phyloP scores from a whole-genome alignment of 2,113 vertebrate species.

The Rhabdornis inornatus region DNA sequence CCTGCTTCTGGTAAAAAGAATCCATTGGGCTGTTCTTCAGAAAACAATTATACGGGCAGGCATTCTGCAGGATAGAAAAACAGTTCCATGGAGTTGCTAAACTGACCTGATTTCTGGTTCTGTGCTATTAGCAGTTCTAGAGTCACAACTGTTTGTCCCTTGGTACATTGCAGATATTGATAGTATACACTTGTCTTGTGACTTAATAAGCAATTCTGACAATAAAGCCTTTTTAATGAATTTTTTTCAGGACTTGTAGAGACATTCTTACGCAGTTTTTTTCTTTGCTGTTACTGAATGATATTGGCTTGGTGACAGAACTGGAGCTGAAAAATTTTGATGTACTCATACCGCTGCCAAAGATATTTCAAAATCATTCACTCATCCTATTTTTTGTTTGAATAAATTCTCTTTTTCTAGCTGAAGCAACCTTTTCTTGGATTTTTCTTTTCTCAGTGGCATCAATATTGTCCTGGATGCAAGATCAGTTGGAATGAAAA shows the following conservation, averaged over 20 bases:
- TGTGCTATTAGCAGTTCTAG: neutral
- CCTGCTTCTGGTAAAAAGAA: neutral
- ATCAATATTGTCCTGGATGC: slow-evolving; percentile 84
- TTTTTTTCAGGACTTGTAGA: neutral
- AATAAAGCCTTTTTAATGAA: neutral
- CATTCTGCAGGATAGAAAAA: neutral
- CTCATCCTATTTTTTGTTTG: neutral
- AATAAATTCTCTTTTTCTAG: neutral
- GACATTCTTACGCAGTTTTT: neutral
- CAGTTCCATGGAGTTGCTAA: neutral
- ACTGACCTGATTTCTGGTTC: neutral
- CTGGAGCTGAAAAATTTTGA: neutral
- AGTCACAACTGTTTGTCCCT: neutral
- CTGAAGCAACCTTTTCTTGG: neutral
- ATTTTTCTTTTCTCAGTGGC: slow-evolving; percentile 67
- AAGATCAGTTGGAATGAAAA: slow-evolving; percentile 85
- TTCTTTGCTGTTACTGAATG: neutral
- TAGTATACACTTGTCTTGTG: neutral
- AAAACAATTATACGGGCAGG: neutral
- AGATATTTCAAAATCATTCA: neutral
- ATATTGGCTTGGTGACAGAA: neutral
- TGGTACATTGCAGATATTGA: neutral
- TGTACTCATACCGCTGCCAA: neutral
- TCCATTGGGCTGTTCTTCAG: neutral
- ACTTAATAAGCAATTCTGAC: neutral